Evolutionary conservation across 2,113 vertebrate genomes (phyloP).

Genomic region (Athene noctua): DNA sequence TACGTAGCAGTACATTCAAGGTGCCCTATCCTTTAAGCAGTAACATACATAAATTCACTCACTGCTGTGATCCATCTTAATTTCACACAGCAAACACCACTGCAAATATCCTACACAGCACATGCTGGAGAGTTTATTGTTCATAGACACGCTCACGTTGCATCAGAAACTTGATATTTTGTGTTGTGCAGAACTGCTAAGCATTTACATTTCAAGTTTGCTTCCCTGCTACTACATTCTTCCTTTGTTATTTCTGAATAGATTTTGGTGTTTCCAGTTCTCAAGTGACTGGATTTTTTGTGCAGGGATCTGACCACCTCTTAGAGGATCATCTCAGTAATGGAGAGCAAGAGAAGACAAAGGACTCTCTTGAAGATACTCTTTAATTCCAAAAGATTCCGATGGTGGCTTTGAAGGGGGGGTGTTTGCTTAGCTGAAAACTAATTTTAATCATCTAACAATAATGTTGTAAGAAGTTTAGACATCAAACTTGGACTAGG

Average conservation of each 20-base stretch:
- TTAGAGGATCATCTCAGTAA: neutral
- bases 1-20: neutral
- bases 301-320: neutral
- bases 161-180: neutral
- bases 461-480: neutral
- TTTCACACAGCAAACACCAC: neutral
- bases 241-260: neutral
- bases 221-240: neutral
- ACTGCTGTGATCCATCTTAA: neutral
- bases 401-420: neutral
- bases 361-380: neutral
- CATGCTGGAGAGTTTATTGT: neutral
- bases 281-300: neutral
- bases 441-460: neutral
- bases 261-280: neutral
- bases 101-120: neutral
- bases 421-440: neutral
- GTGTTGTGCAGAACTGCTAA: neutral
- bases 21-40: constrained; percentile 14
- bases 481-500: neutral
- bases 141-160: neutral
- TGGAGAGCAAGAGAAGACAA: neutral
- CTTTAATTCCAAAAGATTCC: neutral
- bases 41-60: neutral
- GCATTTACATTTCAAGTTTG: neutral